Evolutionary conservation across 2,888 invertebrate genomes (phyloP).

Genomic region (Pheosia gnoma): DNA sequence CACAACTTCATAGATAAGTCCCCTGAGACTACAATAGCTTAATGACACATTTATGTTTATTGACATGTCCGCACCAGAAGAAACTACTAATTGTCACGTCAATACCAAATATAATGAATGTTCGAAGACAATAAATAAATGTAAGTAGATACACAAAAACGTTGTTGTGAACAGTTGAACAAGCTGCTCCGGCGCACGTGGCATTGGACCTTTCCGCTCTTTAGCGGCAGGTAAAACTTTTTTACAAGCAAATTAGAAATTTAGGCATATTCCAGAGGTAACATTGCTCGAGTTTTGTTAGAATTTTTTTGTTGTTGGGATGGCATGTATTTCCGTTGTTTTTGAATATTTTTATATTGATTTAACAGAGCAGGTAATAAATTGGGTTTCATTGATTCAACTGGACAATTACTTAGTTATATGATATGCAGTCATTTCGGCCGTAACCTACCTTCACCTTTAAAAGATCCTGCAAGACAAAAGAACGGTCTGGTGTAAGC

Average conservation of each 20-base stretch:
- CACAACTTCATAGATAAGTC: background rate
- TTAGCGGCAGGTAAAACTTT: slow-evolving; percentile 77
- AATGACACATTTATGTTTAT: slow-evolving; percentile 4
- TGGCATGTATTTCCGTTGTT: slow-evolving; percentile 52
- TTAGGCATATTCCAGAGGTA: slow-evolving; percentile 66
- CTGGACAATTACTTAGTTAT: background rate
- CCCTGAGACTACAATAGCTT: background rate
- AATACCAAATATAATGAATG: slow-evolving; percentile 41
- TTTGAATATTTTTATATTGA: slow-evolving; percentile 30
- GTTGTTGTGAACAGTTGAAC: slow-evolving; percentile 34
- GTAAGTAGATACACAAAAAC: slow-evolving; percentile 32
- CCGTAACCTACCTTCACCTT: too few species aligned
- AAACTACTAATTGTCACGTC: slow-evolving; percentile 37
- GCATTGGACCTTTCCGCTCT: slow-evolving; percentile 79
- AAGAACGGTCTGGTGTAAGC: too few species aligned
- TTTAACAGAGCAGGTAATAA: background rate
- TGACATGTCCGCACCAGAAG: slow-evolving; percentile 2
- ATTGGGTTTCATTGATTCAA: background rate
- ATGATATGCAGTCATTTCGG: too few species aligned
- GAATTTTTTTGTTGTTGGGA: slow-evolving; percentile 46
- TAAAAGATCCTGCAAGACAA: too few species aligned
- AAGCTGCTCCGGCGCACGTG: slow-evolving; percentile 79
- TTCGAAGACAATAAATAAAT: slow-evolving; percentile 36
- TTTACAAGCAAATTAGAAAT: slow-evolving; percentile 66
- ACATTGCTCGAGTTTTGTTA: slow-evolving; percentile 48